Evolutionary conservation across 2,113 vertebrate species (phyloP).

Genomic region (Chaetodon auriga): DNA sequence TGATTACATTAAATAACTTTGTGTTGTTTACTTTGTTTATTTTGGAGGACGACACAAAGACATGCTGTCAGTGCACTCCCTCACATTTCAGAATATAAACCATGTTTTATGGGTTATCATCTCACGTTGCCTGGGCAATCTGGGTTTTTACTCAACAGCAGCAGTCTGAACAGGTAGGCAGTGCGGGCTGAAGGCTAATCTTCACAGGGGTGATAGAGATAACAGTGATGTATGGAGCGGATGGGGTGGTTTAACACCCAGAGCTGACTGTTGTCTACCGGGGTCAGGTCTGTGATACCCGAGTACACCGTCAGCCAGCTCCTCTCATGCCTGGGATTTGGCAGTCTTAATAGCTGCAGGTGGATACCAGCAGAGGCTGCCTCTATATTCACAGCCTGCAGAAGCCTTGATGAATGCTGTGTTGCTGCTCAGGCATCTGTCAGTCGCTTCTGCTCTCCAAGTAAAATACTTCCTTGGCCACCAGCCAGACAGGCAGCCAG

Average conservation of each 20-base stretch:
- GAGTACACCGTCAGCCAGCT: slow-evolving; percentile 60
- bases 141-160: slow-evolving; percentile 40
- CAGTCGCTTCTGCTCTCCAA: slow-evolving; percentile 62
- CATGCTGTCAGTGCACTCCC: background rate
- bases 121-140: slow-evolving; percentile 18
- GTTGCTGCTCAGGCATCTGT: slow-evolving; percentile 69
- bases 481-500: slow-evolving; percentile 39
- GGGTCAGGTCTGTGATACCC: slow-evolving; percentile 74
- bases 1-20: background rate
- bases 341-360: slow-evolving; percentile 67
- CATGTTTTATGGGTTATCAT: slow-evolving; percentile 46
- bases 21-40: background rate
- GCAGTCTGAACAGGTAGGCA: slow-evolving; percentile 56
- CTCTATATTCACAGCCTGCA: slow-evolving; percentile 54
- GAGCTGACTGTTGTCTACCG: slow-evolving; percentile 74
- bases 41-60: background rate
- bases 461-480: slow-evolving; percentile 60
- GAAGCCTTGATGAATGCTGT: slow-evolving; percentile 67
- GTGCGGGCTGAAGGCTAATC: slow-evolving; percentile 72
- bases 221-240: slow-evolving; percentile 80
- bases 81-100: slow-evolving; percentile 16
- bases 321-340: slow-evolving; percentile 62
- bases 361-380: slow-evolving; percentile 43
- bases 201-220: slow-evolving; percentile 77
- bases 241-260: slow-evolving; percentile 75